Evolutionary conservation across 2,888 invertebrate species (phyloP).

Genomic region (Clostera curtula): DNA sequence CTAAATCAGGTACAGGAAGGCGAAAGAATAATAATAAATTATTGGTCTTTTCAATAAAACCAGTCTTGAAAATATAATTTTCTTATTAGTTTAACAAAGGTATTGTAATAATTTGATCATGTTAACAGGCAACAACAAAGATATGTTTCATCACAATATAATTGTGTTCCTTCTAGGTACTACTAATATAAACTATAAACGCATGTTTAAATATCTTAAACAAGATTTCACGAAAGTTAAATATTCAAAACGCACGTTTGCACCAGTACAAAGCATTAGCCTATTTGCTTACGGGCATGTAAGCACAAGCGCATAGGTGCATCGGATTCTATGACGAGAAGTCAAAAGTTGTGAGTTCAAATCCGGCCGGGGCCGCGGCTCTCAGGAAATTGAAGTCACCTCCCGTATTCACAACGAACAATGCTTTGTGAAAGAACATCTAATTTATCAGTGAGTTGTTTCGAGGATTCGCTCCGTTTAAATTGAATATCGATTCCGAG

Average conservation of each 20-base stretch:
- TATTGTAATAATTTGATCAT: too few relatives aligned
- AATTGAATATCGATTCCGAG: conserved; percentile 65
- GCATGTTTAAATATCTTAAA: too few relatives aligned
- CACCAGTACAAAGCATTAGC: conserved; percentile 35
- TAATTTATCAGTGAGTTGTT: conserved; percentile 67
- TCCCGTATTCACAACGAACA: conserved; percentile 52
- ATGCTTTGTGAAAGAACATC: conserved; percentile 71
- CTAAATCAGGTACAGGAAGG: too few relatives aligned
- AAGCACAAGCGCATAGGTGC: conserved; percentile 55
- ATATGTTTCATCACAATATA: too few relatives aligned
- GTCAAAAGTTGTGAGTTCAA: conserved; percentile 59
- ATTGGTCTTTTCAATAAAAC: too few relatives aligned
- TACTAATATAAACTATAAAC: too few relatives aligned
- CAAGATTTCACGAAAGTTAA: too few relatives aligned
- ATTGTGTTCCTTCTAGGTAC: too few relatives aligned
- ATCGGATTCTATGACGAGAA: conserved; percentile 55
- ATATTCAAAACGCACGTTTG: conserved; percentile 19
- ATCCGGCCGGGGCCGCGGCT: conserved; percentile 44
- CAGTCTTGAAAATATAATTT: too few relatives aligned
- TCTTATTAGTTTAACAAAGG: too few relatives aligned
- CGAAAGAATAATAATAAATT: too few relatives aligned
- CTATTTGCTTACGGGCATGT: conserved; percentile 55
- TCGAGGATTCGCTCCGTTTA: conserved; percentile 49
- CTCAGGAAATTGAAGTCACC: conserved; percentile 73
- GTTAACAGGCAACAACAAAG: too few relatives aligned